Percentiles rank a stretch among this genome's conserved stretches.
These are phyloP conservation scores for Antheraea pernyi DNA, from an alignment of 1,140 invertebrate species.

Conservation along the genomic window DNA sequence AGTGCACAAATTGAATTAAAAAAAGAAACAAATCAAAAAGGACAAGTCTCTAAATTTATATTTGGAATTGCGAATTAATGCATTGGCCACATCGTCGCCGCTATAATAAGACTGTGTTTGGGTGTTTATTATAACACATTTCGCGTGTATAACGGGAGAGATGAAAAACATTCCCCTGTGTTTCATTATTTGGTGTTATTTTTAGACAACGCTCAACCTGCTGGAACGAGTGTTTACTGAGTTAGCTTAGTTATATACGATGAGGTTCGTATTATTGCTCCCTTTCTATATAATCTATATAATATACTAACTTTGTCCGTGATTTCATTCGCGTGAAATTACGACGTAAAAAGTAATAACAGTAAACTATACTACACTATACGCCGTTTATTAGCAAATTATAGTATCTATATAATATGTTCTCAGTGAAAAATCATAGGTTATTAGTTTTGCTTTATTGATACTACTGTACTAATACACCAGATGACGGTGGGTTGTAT, in stretches of 20 bases:
- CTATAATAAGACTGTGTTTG: conserved; percentile 73
- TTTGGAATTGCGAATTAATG: conserved; percentile 66
- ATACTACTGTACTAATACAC: no score
- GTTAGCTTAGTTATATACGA: conserved; percentile 68
- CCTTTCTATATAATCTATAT: conserved; percentile 26
- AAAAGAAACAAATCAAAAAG: conserved; percentile 66
- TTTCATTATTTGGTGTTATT: conserved; percentile 75
- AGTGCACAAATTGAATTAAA: not conserved
- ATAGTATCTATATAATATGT: no score
- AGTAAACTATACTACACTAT: no score
- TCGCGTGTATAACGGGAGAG: conserved; percentile 68
- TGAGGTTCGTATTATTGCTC: conserved; percentile 65
- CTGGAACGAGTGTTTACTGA: conserved; percentile 69
- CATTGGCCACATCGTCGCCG: conserved; percentile 69
- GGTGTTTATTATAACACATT: conserved; percentile 78
- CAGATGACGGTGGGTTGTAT: no score
- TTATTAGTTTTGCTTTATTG: no score
- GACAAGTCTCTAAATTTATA: conserved; percentile 58
- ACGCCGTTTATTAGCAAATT: no score
- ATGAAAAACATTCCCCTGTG: conserved; percentile 77
- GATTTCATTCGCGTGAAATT: no score
- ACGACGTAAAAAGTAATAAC: no score
- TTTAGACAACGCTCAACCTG: conserved; percentile 74
- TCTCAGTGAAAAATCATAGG: no score
- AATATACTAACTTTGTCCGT: not conserved